Evolutionary conservation across 2,888 invertebrate genomes (phyloP).

Genomic region (Celastrina argiolus): DNA sequence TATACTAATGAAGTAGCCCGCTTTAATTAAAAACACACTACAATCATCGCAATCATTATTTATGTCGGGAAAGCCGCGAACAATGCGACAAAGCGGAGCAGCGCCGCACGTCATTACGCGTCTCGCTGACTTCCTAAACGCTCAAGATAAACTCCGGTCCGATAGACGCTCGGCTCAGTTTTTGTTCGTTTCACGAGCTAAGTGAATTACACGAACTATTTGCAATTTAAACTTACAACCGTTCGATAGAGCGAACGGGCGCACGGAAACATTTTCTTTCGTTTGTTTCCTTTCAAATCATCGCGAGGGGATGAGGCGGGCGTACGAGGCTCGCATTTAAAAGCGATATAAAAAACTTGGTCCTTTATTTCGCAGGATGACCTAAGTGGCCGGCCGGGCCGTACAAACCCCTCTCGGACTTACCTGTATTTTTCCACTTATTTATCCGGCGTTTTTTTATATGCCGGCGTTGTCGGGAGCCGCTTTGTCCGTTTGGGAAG

Average conservation of each 20-base stretch:
- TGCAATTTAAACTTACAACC: conserved; percentile 72
- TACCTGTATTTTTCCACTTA: conserved; percentile 79
- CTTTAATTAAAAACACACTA: conserved; percentile 27
- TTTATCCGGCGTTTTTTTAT: conserved; percentile 74
- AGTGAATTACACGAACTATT: conserved; percentile 73
- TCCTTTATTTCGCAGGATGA: conserved; percentile 77
- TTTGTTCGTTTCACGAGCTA: conserved; percentile 54
- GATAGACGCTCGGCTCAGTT: conserved; percentile 49
- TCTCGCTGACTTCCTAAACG: conserved; percentile 56
- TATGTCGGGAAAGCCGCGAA: not conserved
- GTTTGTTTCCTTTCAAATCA: conserved; percentile 75
- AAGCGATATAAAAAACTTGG: conserved; percentile 75
- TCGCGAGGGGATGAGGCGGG: conserved; percentile 66
- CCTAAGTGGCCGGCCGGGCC: conserved; percentile 76
- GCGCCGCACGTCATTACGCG: conserved; percentile 49
- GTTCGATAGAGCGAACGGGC: conserved; percentile 68
- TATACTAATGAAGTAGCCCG: not conserved
- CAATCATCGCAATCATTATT: conserved; percentile 38
- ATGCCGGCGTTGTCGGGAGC: conserved; percentile 67
- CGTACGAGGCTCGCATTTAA: conserved; percentile 74
- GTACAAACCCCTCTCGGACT: conserved; percentile 74
- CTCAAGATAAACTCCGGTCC: conserved; percentile 46
- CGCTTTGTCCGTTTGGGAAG: conserved; percentile 73
- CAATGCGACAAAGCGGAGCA: conserved; percentile 39
- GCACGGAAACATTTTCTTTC: conserved; percentile 74